Evolutionary conservation across 1,140 invertebrate genomes (phyloP), one percentile per base, ranked within the genome.

Genomic region (Hyles euphorbiae): DNA sequence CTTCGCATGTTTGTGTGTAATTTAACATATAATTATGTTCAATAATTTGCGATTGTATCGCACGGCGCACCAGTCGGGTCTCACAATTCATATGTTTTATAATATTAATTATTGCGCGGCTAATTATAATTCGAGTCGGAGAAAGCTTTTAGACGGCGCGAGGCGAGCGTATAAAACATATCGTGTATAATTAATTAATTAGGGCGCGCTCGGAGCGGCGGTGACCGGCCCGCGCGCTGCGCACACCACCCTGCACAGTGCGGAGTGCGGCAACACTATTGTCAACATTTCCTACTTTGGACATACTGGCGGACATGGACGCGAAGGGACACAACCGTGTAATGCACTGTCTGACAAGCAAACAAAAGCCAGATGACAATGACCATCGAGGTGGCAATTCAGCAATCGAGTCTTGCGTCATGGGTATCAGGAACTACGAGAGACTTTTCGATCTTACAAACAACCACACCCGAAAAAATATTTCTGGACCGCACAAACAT

Each of bases 11-110:
- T 52, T 32, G 50, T 52, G 34, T 34, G 50, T 52, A 52, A 52
- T 52, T 52, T 52, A 52, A 52, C 50, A 52, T 52, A 52, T 34
- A 52, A 52, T 52, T 52, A 52, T 52, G 50, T 52, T 5, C 10
- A 52, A 52, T 52, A 52, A 52, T 52, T 52, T 52, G 50, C 50
- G 50, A 52, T 52, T 34, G 22, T 52, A 52, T 52, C 50, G 50
- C 50, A 34, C 50, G 34, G 32, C 50, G 50, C 50, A 34, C 50
- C 8, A 34, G 33, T 34, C 34, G 22, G 50, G 32, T 34, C 50
- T 52, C 50, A 52, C 50, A 34, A 52, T 12, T 34, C 50, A 52
- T 34, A 52, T 34, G 34, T n/a, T 52, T 52, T 52, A 52, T 52
- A 52, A 52, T 52, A 52, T 52, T 52, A 52, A 52, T 52, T 52